Evolutionary conservation across 2,113 vertebrate genomes (phyloP), one percentile per base, ranked within the genome.

Genomic region (Neodon shergylaensis): DNA sequence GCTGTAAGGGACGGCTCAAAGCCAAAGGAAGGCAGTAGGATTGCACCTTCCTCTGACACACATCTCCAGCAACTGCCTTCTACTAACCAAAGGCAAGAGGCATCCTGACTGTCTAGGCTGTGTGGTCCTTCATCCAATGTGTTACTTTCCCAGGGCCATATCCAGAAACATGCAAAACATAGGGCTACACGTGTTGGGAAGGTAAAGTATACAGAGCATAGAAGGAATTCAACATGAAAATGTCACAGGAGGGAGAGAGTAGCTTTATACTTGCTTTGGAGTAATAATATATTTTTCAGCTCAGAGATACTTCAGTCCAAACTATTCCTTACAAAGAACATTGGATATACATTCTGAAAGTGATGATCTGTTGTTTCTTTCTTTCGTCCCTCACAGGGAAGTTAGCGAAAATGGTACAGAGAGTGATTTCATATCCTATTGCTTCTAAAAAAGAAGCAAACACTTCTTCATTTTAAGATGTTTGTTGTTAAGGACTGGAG

Each of bases 131-230:
- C 9, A 33, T 31, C 10, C 8, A 24, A 91, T 24, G 14, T 19
- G 2, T 39, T 44, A 47, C 6, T 14, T 13, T 17, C 28, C 33
- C 3, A 13, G 12, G 16, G 10, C 6, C 36, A 79, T 52, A 70
- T 1, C 5, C 19, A 72, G 22, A 68, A 42, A 61, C 58, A 92
- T 88, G 6, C 6, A 76, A 14, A 78, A 8, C 19, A 58, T 36
- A 7, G 5, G 21, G 5, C n/a, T 84, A 33, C 0, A 0, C 39
- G 0, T 65, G 19, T 12, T 39, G 26, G 52, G 14, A 78, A 33
- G 1, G 4, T 14, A 13, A 39, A n/a, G 3, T 13, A 49, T 68
- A 92, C 65, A 39, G 33, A 72, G 63, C 89, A 42, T 8, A 11
- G 79, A 92, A 77, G 16, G 24, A 77, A 1, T 83, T 3, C 52